These are phyloP conservation scores for Shinisaurus crocodilurus DNA, from an alignment of 2,113 vertebrate species.

Conservation along the genomic window DNA sequence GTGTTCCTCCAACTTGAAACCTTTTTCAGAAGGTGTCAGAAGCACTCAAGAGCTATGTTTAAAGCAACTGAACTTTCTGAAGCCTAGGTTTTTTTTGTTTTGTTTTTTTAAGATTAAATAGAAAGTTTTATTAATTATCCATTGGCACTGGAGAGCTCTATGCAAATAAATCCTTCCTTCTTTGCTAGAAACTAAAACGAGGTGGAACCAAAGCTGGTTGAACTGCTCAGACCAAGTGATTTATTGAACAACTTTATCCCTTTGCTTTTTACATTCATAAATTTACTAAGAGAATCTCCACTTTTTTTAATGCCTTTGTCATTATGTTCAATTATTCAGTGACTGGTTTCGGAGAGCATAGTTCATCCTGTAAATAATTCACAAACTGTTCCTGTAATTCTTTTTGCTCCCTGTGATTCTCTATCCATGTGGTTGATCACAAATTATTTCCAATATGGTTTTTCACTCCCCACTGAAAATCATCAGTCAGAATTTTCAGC, in stretches of 20 bases:
- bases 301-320: slow-evolving; percentile 6
- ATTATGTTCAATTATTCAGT: slow-evolving; percentile 15
- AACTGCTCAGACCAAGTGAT: neutral
- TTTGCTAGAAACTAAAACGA: neutral
- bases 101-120: neutral
- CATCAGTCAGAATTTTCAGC: slow-evolving; percentile 1
- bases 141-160: neutral
- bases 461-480: neutral
- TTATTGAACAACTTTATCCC: neutral
- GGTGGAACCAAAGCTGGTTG: neutral
- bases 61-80: slow-evolving; percentile 1
- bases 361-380: slow-evolving; percentile 33
- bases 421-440: neutral
- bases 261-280: slow-evolving; percentile 16
- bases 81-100: neutral
- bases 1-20: neutral
- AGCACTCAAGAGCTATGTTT: neutral
- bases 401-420: slow-evolving; percentile 1
- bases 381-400: slow-evolving; percentile 8
- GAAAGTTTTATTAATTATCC: neutral
- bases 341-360: neutral
- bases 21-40: neutral
- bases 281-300: neutral
- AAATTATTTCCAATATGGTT: neutral
- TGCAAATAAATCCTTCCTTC: slow-evolving; percentile 24